Evolutionary conservation across 1,140 invertebrate genomes (phyloP), one percentile per base, ranked within the genome.

Genomic region (Zaprionus inermis): DNA sequence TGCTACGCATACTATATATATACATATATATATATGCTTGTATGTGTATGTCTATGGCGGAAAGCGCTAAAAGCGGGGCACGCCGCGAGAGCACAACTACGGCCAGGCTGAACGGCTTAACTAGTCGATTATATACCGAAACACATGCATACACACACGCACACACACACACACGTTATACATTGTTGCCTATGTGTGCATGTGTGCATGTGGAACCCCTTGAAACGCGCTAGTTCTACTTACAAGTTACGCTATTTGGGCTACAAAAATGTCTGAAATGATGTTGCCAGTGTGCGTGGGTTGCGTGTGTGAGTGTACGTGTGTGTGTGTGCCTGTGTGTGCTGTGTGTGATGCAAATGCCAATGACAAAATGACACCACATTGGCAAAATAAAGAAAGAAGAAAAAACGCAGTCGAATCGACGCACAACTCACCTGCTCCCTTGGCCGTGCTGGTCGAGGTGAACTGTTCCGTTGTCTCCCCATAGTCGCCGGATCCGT

Each of bases 401-500:
- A 1, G 3, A 11, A 65, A n/a, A 61, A 59, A 51, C 24, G n/a
- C 54, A 68, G 58, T 54, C 3, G 7, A 11, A n/a, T 20, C 5
- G 0, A 71, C 57, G 7, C 3, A 58, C 41, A 59, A 92, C 90
- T 81, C 85, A 94, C 94, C 94, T 84, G 82, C 93, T 79, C 78
- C 93, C 71, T 92, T 94, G 84, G 91, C 94, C 70, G 92, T 95
- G 91, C 92, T 94, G 78, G 93, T 94, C 76, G 93, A 94, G 79
- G 93, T 94, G 83, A 94, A 95, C 92, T 93, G 95, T 81, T 94
- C 94, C 10, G 94, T 94, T 6, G 93, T 92, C 85, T 94, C 94
- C 28, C 94, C 95, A 36, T 94, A 93, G 61, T 94, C 94, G 0
- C 96, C 96, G 2, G 96, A 97, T 5, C 96, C 96, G 68, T 95